phyloP scores from a whole-genome alignment of 1,140 invertebrate species.

The Drosophila setifemur region DNA sequence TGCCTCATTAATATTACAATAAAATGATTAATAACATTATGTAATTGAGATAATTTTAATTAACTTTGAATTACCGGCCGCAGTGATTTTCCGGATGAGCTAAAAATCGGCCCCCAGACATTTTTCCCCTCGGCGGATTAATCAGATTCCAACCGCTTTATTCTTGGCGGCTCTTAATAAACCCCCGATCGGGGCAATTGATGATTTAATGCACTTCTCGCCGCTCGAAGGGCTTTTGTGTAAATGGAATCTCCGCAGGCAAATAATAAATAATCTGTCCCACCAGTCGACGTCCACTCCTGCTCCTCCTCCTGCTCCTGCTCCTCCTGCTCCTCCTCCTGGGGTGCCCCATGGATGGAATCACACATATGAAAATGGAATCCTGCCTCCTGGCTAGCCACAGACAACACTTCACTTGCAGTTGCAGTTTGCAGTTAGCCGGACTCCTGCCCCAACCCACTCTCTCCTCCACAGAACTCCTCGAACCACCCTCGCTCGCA shows the following conservation, averaged over 20 bases:
- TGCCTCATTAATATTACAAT: too few relatives aligned
- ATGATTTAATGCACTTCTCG: conserved; percentile 39
- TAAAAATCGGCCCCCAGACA: background rate
- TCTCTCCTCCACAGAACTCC: background rate
- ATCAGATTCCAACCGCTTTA: background rate
- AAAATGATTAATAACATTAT: too few relatives aligned
- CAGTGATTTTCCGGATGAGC: too few relatives aligned
- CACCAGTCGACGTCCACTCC: background rate
- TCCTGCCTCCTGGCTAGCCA: conserved; percentile 55
- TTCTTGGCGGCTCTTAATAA: conserved; percentile 11
- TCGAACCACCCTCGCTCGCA: background rate
- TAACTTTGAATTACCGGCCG: too few relatives aligned
- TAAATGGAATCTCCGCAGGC: conserved; percentile 43
- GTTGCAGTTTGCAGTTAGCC: conserved; percentile 70
- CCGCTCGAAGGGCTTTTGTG: conserved; percentile 35
- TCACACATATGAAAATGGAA: conserved; percentile 29
- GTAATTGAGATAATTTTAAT: too few relatives aligned
- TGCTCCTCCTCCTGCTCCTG: background rate
- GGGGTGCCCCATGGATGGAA: background rate
- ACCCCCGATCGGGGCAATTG: conserved; percentile 19
- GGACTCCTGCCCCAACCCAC: conserved; percentile 13
- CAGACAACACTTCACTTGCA: conserved; percentile 77
- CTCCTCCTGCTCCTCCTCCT: background rate
- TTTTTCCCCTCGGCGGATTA: background rate
- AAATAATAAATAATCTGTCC: conserved; percentile 50